phyloP scores from a whole-genome alignment of 2,113 vertebrate genomes.

The Barbus barbus region DNA sequence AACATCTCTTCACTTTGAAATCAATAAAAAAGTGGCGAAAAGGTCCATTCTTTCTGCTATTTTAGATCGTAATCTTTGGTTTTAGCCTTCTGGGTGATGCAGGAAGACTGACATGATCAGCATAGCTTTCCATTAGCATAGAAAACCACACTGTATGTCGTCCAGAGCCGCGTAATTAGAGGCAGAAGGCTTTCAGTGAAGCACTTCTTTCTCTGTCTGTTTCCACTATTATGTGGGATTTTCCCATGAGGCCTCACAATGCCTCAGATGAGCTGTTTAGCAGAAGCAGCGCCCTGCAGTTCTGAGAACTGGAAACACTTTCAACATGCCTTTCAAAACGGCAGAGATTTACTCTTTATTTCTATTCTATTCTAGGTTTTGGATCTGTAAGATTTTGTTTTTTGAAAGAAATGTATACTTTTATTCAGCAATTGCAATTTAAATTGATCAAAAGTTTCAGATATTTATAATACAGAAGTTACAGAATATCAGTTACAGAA shows the following conservation, averaged over 20 bases:
- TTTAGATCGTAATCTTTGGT: neutral
- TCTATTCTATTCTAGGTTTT: too few species aligned
- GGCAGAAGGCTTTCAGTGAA: constrained; percentile 37
- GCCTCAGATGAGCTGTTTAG: constrained; percentile 24
- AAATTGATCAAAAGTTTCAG: too few species aligned
- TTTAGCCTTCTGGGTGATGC: neutral
- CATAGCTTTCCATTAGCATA: constrained; percentile 11
- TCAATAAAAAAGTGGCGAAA: neutral
- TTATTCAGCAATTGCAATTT: too few species aligned
- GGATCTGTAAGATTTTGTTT: too few species aligned
- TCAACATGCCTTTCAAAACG: neutral
- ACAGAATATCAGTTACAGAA: too few species aligned
- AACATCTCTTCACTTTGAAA: neutral
- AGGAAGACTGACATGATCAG: neutral
- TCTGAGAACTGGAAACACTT: constrained; percentile 17
- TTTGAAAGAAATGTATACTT: too few species aligned
- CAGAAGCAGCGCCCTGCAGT: constrained; percentile 27
- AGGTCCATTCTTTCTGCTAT: neutral
- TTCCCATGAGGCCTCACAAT: constrained; percentile 38
- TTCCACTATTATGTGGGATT: neutral
- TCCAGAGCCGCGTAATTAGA: constrained; percentile 45
- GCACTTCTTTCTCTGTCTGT: constrained; percentile 13
- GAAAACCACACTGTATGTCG: constrained; percentile 30
- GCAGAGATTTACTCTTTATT: too few species aligned
- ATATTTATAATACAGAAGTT: too few species aligned